phyloP scores from a whole-genome alignment of 1,140 invertebrate species.

The Philopotamus ludificatus region DNA sequence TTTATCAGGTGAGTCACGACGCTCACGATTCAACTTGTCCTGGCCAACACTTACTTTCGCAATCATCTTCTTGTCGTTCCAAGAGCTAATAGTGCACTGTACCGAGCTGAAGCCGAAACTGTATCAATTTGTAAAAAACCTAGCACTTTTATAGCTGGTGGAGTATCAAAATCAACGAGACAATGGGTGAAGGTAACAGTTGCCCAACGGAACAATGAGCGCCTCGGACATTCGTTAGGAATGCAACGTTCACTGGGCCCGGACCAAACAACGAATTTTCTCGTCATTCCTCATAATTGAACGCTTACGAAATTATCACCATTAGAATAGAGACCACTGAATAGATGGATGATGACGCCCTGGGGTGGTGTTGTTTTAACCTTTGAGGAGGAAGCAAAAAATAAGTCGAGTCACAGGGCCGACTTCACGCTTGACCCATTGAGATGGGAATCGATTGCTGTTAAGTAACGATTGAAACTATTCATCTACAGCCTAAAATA shows the following conservation, averaged over 20 bases:
- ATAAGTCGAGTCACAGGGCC: no score
- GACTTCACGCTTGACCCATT: no score
- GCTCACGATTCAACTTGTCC: neutral
- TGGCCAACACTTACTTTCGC: constrained; percentile 30
- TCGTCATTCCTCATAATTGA: constrained; percentile 35
- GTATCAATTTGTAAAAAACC: constrained; percentile 33
- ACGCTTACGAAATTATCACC: constrained; percentile 26
- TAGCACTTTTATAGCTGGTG: constrained; percentile 30
- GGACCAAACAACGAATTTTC: constrained; percentile 27
- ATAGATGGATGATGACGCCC: neutral
- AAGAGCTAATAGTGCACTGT: constrained; percentile 6
- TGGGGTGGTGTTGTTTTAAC: neutral
- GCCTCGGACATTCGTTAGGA: constrained; percentile 17
- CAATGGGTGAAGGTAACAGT: constrained; percentile 36
- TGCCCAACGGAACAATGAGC: constrained; percentile 30
- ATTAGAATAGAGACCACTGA: neutral
- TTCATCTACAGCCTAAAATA: no score
- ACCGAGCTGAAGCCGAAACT: constrained; percentile 24
- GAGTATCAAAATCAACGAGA: constrained; percentile 15
- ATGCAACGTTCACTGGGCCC: constrained; percentile 11
- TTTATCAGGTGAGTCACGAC: neutral
- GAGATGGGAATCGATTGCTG: no score
- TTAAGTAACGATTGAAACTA: no score
- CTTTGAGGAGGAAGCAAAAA: no score
- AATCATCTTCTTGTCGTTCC: constrained; percentile 23